Evolutionary conservation across 2,113 vertebrate genomes (phyloP).

Genomic region (Phainopepla nitens): DNA sequence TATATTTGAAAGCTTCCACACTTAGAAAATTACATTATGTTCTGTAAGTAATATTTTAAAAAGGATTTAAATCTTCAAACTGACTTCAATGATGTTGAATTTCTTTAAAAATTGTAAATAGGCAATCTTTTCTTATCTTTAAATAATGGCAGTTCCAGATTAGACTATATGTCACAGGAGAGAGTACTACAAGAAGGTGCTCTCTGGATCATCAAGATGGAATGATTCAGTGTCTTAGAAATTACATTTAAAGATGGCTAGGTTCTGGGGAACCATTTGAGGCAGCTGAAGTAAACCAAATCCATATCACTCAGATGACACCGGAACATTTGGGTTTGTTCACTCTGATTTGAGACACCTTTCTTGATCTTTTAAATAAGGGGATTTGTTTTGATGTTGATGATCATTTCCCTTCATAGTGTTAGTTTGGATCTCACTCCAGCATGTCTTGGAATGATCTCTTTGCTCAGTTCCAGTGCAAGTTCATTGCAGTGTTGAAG

Average conservation of each 20-base stretch:
- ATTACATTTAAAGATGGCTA: not conserved
- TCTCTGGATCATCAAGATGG: not conserved
- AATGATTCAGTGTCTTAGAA: not conserved
- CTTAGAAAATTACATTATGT: not conserved
- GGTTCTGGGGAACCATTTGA: not conserved
- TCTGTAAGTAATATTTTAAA: not conserved
- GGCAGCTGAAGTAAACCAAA: not conserved
- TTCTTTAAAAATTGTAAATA: not conserved
- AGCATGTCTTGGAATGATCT: not conserved
- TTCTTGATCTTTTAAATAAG: not conserved
- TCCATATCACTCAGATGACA: not conserved
- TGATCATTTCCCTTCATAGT: not conserved
- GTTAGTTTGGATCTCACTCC: not conserved
- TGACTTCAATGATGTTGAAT: not conserved
- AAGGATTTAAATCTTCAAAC: not conserved
- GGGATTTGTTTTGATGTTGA: not conserved
- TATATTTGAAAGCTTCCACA: not conserved
- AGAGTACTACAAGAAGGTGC: not conserved
- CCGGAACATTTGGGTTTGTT: not conserved
- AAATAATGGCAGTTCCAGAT: not conserved
- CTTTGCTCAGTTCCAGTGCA: not conserved
- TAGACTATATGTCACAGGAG: not conserved
- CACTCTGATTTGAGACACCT: fast-evolving
- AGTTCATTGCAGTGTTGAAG: not conserved
- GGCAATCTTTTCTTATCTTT: not conserved